Conservation (phyloP, 2,113 vertebrate species). For the Sporophila hypoxantha region DNA sequence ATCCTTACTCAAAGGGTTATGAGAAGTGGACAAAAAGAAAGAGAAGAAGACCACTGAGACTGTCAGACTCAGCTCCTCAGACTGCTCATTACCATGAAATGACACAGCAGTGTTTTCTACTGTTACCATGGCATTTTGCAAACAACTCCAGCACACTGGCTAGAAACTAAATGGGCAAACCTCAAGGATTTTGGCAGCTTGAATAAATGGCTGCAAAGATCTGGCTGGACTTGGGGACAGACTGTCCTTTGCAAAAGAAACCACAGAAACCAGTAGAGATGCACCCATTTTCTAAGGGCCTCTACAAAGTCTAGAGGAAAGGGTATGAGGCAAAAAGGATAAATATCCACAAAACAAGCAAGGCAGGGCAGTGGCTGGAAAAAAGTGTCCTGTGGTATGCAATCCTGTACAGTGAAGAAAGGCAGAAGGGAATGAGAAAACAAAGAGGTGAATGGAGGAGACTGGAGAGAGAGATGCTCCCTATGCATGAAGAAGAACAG, state of each 20-base stretch:
- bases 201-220: slow-evolving; percentile 9
- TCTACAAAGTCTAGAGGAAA: neutral
- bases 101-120: slow-evolving; percentile 25
- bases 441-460: neutral
- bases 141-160: neutral
- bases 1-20: neutral
- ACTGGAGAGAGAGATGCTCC: neutral
- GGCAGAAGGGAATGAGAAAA: neutral
- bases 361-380: neutral
- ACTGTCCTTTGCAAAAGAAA: slow-evolving; percentile 17
- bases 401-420: neutral
- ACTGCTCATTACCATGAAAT: neutral
- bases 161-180: slow-evolving; percentile 32
- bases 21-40: neutral
- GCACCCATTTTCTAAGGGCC: neutral
- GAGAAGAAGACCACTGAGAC: neutral
- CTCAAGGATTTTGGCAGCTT: slow-evolving; percentile 11
- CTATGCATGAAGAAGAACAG: neutral
- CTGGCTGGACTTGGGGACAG: slow-evolving; percentile 5
- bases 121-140: neutral
- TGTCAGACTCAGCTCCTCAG: neutral
- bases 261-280: neutral
- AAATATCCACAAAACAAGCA: neutral
- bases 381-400: neutral
- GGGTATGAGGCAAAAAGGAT: neutral